phyloP scores from a whole-genome alignment of 2,797 vertebrate species.

The Nothura maculosa region DNA sequence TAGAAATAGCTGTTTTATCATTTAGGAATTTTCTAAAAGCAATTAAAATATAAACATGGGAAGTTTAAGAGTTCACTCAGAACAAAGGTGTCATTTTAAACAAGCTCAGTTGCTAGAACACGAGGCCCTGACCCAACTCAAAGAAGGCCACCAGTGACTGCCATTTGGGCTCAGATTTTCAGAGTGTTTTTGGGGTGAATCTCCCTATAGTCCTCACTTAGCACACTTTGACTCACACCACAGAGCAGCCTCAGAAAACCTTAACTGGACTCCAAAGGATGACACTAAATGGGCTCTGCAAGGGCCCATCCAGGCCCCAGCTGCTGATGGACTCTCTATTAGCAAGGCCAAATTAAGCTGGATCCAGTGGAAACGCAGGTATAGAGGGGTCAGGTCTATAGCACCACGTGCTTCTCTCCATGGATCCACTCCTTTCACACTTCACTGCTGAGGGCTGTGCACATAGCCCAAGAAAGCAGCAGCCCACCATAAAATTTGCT shows the following conservation, averaged over 20 bases:
- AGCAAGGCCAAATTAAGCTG: not conserved
- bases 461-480: not conserved
- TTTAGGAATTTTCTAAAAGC: constrained; percentile 38
- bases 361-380: not conserved
- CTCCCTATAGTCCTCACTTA: not conserved
- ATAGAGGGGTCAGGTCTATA: rapidly evolving
- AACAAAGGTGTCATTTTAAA: constrained; percentile 63
- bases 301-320: not conserved
- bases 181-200: not conserved
- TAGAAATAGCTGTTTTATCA: not conserved
- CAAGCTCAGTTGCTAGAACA: not conserved
- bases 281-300: not conserved
- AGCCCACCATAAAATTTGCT: not conserved
- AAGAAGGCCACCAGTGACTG: not conserved
- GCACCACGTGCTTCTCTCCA: not conserved
- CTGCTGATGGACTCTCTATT: not conserved
- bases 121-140: not conserved
- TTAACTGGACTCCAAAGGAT: not conserved
- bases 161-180: not conserved
- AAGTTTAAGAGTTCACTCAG: constrained; percentile 60
- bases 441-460: not conserved
- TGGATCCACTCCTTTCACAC: not conserved
- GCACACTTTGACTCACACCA: not conserved
- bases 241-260: not conserved
- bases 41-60: constrained; percentile 62